Percentiles rank a stretch among this genome's conserved stretches.
phyloP scores from a whole-genome alignment of 2,797 vertebrate species.

The Acipenser transmontanus region DNA sequence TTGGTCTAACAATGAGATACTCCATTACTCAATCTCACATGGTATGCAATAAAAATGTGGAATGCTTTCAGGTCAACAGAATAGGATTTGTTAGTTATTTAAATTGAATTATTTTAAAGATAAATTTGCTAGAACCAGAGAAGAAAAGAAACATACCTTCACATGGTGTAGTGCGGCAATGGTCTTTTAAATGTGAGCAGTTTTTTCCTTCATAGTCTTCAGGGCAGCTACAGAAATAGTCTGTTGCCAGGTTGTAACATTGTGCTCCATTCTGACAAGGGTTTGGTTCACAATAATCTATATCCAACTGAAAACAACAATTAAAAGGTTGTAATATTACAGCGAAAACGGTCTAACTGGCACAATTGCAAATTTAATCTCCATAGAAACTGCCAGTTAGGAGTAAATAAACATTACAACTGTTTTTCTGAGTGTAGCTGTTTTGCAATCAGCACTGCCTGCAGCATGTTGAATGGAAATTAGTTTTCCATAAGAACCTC shows the following conservation, averaged over 20 bases:
- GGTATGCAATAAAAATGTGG: slow-evolving; percentile 17
- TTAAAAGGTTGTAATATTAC: no score
- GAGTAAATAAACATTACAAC: slow-evolving; percentile 14
- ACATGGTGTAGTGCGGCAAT: slow-evolving; percentile 90
- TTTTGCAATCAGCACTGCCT: no score
- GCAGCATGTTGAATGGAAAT: no score
- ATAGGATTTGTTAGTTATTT: slow-evolving; percentile 8
- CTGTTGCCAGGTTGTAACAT: slow-evolving; percentile 87
- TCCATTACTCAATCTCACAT: slow-evolving; percentile 38
- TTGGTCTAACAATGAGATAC: slow-evolving; percentile 23
- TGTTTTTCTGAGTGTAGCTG: no score
- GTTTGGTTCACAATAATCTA: slow-evolving; percentile 90
- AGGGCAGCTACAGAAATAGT: slow-evolving; percentile 90
- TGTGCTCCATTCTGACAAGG: slow-evolving; percentile 87
- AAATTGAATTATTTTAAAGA: neutral
- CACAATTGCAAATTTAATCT: slow-evolving; percentile 55
- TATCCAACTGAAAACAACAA: slow-evolving; percentile 73
- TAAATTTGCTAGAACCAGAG: no score
- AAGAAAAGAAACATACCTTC: slow-evolving; percentile 64
- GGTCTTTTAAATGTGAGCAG: slow-evolving; percentile 95
- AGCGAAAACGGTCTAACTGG: neutral
- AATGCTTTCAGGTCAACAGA: no score
- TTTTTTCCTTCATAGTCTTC: slow-evolving; percentile 98
- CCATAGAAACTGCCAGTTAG: slow-evolving; percentile 52
- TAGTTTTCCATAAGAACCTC: no score